Base-by-base conservation (phyloP, 2,113 vertebrate genomes). In the Rhodinocichla rosea region DNA sequence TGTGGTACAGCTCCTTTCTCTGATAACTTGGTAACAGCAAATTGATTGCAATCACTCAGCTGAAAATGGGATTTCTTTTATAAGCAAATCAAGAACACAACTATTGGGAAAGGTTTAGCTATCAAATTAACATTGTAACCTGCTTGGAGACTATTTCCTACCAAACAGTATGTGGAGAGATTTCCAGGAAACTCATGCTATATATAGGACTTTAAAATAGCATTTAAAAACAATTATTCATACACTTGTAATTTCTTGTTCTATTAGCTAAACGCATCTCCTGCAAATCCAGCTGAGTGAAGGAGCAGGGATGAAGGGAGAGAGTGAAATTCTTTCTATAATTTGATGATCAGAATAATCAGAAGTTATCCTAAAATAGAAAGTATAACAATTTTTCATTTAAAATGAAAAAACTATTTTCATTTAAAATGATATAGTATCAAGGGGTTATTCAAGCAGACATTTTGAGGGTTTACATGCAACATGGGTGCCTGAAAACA, bases 161-260 rank as follows among this genome's bases (percentile, higher is more conserved):
- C 71, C 76, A 67, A 95, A 88, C 9, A 75, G 22, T 33, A 40
- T 78, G 77, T 44, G 80, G 90, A 86, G 86, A 90, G 87, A 88
- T 88, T 97, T 97, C 90, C 93, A 94, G 94, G 93, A 96, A 96
- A 83, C 44, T 70, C 55, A 7, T 68, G 56, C 85, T 94, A 96
- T 78, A 90, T 57, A 92, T 94, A 94, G 90, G 13, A 50, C 49
- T 39, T 88, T 30, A 89, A 95, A 95, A 95, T 45, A 76, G 81
- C 62, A 70, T 92, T 94, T 87, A 8, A 70, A 93, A 93, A 63
- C 69, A 83, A 93, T 89, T 90, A 94, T 86, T 95, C 85, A 83
- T 91, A 69, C 33, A 11, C 67, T 59, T 85, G 39, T 45, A 92
- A 91, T 74, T 89, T 93, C 76, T 24, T 83, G 12, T 93, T 95